Percentiles rank a stretch among this genome's conserved stretches.
Conservation (phyloP, 2,113 vertebrate species). For the Monarcha castaneiventris region DNA sequence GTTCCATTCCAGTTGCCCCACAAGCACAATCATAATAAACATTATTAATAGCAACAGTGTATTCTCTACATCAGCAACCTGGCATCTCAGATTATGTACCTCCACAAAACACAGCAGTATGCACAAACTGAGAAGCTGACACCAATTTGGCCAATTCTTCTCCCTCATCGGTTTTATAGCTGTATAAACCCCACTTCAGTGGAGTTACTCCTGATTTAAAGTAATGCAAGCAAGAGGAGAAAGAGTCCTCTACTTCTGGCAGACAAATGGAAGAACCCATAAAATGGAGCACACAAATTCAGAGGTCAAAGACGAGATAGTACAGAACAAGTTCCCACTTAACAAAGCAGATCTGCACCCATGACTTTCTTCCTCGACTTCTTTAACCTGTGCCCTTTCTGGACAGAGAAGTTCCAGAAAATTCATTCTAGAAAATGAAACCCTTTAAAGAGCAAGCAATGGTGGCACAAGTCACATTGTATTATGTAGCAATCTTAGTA, state of each 20-base stretch:
- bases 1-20: constrained; percentile 15
- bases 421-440: neutral
- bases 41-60: constrained; percentile 50
- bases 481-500: neutral
- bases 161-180: constrained; percentile 61
- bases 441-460: neutral
- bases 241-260: constrained; percentile 25
- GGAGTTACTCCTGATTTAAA: constrained; percentile 59
- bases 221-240: constrained; percentile 31
- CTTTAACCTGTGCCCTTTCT: neutral
- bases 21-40: constrained; percentile 39
- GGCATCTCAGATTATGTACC: constrained; percentile 40
- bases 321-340: neutral
- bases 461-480: accelerated
- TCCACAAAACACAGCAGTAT: constrained; percentile 48
- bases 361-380: neutral
- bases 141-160: constrained; percentile 55
- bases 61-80: constrained; percentile 64
- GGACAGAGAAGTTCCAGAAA: neutral
- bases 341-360: neutral
- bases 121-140: constrained; percentile 56
- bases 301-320: neutral
- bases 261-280: constrained; percentile 19
- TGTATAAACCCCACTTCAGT: constrained; percentile 52
- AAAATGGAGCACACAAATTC: constrained; percentile 34